phyloP scores from a whole-genome alignment of 2,797 vertebrate species.

The Anguilla megastoma region DNA sequence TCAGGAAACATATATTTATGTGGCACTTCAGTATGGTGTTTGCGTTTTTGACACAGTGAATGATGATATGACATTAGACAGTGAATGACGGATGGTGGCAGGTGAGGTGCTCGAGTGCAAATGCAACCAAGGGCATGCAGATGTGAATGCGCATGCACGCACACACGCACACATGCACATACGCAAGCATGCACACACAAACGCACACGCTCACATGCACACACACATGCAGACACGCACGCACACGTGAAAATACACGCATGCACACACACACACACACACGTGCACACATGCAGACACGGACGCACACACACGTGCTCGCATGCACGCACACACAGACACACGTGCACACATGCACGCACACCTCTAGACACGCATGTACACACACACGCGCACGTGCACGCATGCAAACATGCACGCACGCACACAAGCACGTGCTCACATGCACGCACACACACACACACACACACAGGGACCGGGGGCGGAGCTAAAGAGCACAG shows the following conservation, averaged over 20 bases:
- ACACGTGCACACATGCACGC: not conserved
- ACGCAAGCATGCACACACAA: conserved; percentile 5
- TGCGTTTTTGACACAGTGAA: conserved; percentile 1
- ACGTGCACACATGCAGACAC: not conserved
- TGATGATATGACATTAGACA: not conserved
- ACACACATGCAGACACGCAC: no score
- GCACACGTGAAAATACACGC: not conserved
- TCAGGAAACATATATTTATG: not conserved
- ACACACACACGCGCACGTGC: not conserved
- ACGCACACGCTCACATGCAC: not conserved
- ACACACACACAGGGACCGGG: not conserved
- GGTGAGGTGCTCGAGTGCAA: not conserved
- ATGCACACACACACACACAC: conserved; percentile 16
- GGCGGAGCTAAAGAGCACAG: not conserved
- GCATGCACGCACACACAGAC: not conserved
- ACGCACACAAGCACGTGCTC: not conserved
- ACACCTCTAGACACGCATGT: not conserved
- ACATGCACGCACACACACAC: not conserved
- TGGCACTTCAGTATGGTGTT: not conserved
- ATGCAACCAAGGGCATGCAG: not conserved
- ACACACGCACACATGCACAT: not conserved
- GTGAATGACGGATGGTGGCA: not conserved
- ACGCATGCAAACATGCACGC: not conserved
- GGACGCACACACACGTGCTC: not conserved
- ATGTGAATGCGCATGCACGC: not conserved